A percentile compares a stretch with the other conserved stretches of the same genome.
Evolutionary conservation across 2,113 vertebrate species (phyloP).

Genomic region (Thamnaconus septentrionalis): DNA sequence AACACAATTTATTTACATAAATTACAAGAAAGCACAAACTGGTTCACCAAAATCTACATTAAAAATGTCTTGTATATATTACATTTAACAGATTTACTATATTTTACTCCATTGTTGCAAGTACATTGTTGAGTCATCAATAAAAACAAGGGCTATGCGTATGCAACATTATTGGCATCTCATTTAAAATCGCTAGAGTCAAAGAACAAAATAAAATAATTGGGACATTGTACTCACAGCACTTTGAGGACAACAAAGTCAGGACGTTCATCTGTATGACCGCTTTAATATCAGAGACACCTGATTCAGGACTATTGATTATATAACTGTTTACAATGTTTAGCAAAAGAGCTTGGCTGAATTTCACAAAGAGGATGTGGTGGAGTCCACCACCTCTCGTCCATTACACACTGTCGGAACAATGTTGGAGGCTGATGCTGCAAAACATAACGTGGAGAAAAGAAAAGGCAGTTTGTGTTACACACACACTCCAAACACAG

Average conservation of each 20-base stretch:
- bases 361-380: conserved; percentile 93
- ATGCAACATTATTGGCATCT: conserved; percentile 67
- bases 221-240: conserved; percentile 80
- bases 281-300: conserved; percentile 74
- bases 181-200: conserved; percentile 72
- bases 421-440: conserved; percentile 84
- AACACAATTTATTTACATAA: conserved; percentile 90
- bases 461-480: not conserved
- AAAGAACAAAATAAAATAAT: conserved; percentile 66
- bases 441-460: conserved; percentile 28
- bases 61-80: conserved; percentile 80
- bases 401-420: conserved; percentile 96
- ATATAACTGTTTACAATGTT: conserved; percentile 69
- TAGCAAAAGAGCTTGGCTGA: conserved; percentile 46
- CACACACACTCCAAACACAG: not conserved
- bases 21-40: conserved; percentile 84
- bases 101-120: conserved; percentile 76
- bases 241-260: conserved; percentile 79
- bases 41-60: conserved; percentile 83
- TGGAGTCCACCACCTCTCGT: conserved; percentile 95
- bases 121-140: conserved; percentile 63
- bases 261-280: conserved; percentile 67
- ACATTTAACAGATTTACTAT: conserved; percentile 81
- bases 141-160: conserved; percentile 75
- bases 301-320: conserved; percentile 74